Evolutionary conservation across 2,113 vertebrate species (phyloP), one percentile per base, ranked within the genome.

Genomic region (Ranitomeya variabilis): DNA sequence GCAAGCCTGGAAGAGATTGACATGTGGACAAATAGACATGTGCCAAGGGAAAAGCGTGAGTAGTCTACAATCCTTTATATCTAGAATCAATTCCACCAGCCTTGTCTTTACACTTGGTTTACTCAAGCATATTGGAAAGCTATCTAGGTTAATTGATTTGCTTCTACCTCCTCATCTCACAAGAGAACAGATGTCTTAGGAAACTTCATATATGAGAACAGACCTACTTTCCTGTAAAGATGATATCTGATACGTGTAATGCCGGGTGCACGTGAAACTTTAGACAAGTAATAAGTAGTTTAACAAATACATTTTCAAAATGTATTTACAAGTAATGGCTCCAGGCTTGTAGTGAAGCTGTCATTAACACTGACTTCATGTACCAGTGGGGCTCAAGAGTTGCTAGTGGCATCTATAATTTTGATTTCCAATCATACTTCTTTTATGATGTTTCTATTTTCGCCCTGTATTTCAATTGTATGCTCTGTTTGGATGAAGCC

Each of bases 121-220:
- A 90, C 78, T 26, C 0, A 1, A 73, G 71, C 54, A 90, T 84
- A 12, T 89, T 83, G 67, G 84, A 90, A 92, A 92, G 87, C 88
- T 90, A 89, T 89, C 89, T 87, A 4, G 80, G 80, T 91, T 94
- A 92, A 93, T 91, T 73, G 92, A 93, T 92, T 93, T 90, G 90
- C 91, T 84, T 66, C 90, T 93, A 91, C 91, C 57, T 80, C 55
- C 78, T 77, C 86, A 51, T 88, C 83, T 80, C 60, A 91, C 71
- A 91, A 91, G 89, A 74, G 91, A 92, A 90, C 89, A 79, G 83
- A 85, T 73, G 73, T 88, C 92, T 90, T 92, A 91, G 90, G 90
- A 91, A 91, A 89, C 81, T 10, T 52, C 64, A 83, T 84, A 83
- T 57, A 62, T 18, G 21, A 71, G 51, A 67, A 84, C 51, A 52